These are phyloP conservation scores for Cryptus armator DNA, from an alignment of 2,888 invertebrate species.

Conservation along the genomic window DNA sequence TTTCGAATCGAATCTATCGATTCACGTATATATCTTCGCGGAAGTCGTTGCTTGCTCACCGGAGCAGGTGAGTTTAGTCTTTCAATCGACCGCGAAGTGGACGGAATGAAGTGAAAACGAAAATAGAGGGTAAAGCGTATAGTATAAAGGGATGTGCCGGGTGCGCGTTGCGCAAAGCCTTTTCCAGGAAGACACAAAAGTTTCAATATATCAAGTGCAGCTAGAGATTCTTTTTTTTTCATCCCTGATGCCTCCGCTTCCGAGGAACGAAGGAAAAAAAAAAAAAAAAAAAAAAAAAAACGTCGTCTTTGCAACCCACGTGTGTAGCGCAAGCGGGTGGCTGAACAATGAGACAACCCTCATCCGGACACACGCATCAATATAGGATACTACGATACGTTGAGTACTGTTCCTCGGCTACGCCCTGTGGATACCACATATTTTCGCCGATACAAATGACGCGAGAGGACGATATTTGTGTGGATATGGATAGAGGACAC, in stretches of 20 bases:
- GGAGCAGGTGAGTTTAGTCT: constrained; percentile 67
- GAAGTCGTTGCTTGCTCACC: constrained; percentile 27
- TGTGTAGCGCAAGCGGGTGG: constrained; percentile 73
- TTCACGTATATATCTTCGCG: constrained; percentile 24
- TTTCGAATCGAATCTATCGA: constrained; percentile 31
- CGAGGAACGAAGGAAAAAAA: constrained; percentile 32
- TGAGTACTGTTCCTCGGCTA: constrained; percentile 70
- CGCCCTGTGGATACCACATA: constrained; percentile 78
- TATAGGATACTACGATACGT: constrained; percentile 51
- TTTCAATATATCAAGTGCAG: constrained; percentile 82
- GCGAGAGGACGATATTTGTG: constrained; percentile 54
- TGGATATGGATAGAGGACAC: constrained; percentile 30
- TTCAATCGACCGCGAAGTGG: constrained; percentile 51
- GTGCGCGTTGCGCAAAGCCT: constrained; percentile 79
- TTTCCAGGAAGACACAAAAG: constrained; percentile 80
- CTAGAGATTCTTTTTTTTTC: constrained; percentile 68
- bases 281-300: constrained; percentile 31
- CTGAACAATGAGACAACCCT: constrained; percentile 78
- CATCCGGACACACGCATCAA: constrained; percentile 69
- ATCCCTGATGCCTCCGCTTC: constrained; percentile 56
- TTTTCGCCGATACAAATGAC: constrained; percentile 80
- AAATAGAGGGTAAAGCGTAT: constrained; percentile 57
- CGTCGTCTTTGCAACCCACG: constrained; percentile 57
- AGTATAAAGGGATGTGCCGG: constrained; percentile 80
- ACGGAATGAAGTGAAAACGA: neutral